Conservation (phyloP, 2,113 vertebrate species). For the Anhinga anhinga region DNA sequence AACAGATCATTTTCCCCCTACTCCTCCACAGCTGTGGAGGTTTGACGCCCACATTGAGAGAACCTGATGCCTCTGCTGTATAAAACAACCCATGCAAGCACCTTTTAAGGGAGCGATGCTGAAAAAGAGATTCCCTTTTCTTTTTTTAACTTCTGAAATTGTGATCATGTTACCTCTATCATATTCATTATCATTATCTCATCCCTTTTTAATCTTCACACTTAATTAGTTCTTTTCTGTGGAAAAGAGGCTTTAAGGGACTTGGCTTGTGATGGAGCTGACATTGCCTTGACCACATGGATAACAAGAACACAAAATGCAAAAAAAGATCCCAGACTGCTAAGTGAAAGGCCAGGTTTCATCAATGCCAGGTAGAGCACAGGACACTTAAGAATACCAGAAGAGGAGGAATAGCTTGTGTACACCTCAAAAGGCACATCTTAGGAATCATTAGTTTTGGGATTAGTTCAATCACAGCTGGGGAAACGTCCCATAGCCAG, state of each 20-base stretch:
- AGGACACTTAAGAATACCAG: not conserved
- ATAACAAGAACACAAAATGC: not conserved
- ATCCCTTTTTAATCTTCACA: not conserved
- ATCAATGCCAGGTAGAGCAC: not conserved
- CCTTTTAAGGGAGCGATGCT: not conserved
- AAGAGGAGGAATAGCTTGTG: not conserved
- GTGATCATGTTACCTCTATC: not conserved
- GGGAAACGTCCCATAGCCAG: not conserved
- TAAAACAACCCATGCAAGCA: not conserved
- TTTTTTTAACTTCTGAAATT: not conserved
- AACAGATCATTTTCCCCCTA: not conserved
- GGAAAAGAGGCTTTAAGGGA: not conserved
- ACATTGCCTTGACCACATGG: not conserved
- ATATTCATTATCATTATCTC: not conserved
- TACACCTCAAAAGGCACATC: not conserved
- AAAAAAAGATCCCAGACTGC: not conserved
- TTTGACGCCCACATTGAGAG: accelerated
- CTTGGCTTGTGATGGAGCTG: not conserved
- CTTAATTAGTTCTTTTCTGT: not conserved
- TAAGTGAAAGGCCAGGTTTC: not conserved
- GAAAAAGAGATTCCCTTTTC: not conserved
- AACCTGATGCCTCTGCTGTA: not conserved
- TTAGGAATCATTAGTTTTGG: not conserved
- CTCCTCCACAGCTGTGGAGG: not conserved
- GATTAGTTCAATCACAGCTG: not conserved